Percentiles rank a stretch among this genome's conserved stretches.
Conservation (phyloP, 2,113 vertebrate genomes). For the Hepsetus odoe region DNA sequence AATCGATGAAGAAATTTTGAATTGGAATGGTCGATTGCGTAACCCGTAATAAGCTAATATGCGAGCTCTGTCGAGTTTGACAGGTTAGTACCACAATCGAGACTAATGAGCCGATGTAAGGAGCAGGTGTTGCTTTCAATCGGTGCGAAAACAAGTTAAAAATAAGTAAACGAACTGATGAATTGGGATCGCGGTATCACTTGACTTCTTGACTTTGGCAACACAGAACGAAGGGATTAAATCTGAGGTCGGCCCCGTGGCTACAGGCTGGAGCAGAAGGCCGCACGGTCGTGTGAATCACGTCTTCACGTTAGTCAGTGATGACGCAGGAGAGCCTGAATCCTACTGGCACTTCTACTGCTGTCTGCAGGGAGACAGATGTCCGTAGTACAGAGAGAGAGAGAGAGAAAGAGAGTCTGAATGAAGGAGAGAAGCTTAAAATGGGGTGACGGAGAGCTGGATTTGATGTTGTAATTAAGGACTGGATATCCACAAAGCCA, state of each 20-base stretch:
- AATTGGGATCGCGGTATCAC: too few species aligned
- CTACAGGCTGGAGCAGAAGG: constrained; percentile 1
- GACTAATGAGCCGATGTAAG: too few species aligned
- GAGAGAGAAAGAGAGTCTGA: constrained; percentile 18
- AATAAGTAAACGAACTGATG: too few species aligned
- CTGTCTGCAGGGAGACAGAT: constrained; percentile 30
- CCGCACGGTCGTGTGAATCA: constrained; percentile 26
- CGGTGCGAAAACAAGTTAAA: too few species aligned
- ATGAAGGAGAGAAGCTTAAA: neutral
- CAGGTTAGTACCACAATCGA: too few species aligned
- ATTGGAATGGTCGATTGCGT: too few species aligned
- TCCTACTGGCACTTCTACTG: constrained; percentile 33
- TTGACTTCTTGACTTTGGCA: too few species aligned
- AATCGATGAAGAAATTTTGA: too few species aligned
- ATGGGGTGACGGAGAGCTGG: constrained; percentile 1
- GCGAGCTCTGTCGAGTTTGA: too few species aligned
- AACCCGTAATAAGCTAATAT: too few species aligned
- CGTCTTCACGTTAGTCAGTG: constrained; percentile 7
- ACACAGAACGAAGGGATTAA: too few species aligned
- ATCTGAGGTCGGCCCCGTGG: neutral
- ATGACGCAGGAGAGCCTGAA: constrained; percentile 38
- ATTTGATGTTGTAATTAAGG: constrained; percentile 23
- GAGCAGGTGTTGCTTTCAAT: too few species aligned
- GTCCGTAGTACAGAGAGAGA: constrained; percentile 25
- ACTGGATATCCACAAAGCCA: constrained; percentile 19